Base-by-base conservation (phyloP, 2,113 vertebrate genomes). In the Trogon melanurus region DNA sequence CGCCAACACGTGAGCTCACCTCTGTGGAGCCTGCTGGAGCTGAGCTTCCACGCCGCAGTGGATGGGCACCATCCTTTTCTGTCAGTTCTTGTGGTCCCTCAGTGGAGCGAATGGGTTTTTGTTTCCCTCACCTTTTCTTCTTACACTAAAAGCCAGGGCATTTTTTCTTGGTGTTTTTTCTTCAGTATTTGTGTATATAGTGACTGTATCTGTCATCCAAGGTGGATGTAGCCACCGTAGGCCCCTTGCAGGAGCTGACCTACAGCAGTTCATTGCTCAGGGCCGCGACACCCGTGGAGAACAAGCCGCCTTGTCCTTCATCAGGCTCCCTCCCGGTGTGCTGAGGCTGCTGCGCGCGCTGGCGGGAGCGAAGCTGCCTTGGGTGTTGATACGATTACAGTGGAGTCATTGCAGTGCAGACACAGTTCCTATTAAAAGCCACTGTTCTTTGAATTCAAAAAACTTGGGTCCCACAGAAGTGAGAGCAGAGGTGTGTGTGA, bases 1-100 rank as follows among this genome's bases (percentile, higher is more conserved):
- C 20, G 38, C 10, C 8, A 16, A 13, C 4, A 2, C 1, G 0
- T 8, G 11, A 45, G 45, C 45, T 13, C 9, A 29, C 10, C 10
- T 61, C 54, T 2, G 0, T 9, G 48, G 30, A 25, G 48, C 60
- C 48, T 9, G 19, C 54, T 61, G 53, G 22, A 71, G 51, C 65
- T 20, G 79, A 47, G 13, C 38, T 66, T 4, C 58, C 19, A 1
- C 4, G 0, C 21, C 16, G 30, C 51, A 44, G n/a, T 34, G 8
- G 34, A 17, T 0, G 22, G 34, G 25, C 34, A n/a, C 65, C 44
- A 27, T 10, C 36, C 27, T 27, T 17, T 27, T 16, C 19, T 41
- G 41, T 27, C n/a, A 26, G 34, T 12, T 16, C 10, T 29, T 57
- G 67, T 50, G 36, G 11, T 69, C 16, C 5, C 66, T 61, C 30